Conservation (phyloP, 2,797 vertebrate genomes). For the Coregonus suidteri region DNA sequence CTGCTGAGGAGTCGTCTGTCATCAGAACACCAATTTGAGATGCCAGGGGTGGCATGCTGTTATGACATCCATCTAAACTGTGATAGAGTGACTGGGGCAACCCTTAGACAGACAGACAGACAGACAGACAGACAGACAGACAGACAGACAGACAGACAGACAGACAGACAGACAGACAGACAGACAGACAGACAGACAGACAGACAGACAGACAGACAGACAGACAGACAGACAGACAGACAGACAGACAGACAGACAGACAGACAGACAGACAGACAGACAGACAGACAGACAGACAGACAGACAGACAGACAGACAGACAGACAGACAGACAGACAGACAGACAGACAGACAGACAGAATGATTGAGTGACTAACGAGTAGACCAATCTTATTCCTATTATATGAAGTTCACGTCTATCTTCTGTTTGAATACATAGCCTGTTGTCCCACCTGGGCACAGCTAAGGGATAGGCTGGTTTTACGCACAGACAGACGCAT, state of each 20-base stretch:
- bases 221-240: constrained; percentile 21
- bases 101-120: constrained; percentile 38
- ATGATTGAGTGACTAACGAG: constrained; percentile 15
- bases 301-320: constrained; percentile 30
- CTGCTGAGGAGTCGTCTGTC: constrained; percentile 66
- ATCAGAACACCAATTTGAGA: constrained; percentile 69
- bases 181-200: constrained; percentile 21
- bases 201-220: constrained; percentile 22
- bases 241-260: constrained; percentile 31
- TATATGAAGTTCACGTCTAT: background rate
- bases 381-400: background rate
- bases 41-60: constrained; percentile 64
- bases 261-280: constrained; percentile 29
- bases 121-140: constrained; percentile 12
- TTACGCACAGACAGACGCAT: background rate
- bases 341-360: constrained; percentile 21
- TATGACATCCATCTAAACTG: constrained; percentile 70
- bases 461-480: background rate
- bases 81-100: constrained; percentile 43
- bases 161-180: constrained; percentile 29
- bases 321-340: constrained; percentile 29
- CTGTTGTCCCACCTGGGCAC: background rate
- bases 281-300: constrained; percentile 8
- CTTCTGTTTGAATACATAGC: background rate
- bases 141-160: constrained; percentile 28